phyloP scores from a whole-genome alignment of 1,140 invertebrate genomes.

The Proctacanthus coquilletti region DNA sequence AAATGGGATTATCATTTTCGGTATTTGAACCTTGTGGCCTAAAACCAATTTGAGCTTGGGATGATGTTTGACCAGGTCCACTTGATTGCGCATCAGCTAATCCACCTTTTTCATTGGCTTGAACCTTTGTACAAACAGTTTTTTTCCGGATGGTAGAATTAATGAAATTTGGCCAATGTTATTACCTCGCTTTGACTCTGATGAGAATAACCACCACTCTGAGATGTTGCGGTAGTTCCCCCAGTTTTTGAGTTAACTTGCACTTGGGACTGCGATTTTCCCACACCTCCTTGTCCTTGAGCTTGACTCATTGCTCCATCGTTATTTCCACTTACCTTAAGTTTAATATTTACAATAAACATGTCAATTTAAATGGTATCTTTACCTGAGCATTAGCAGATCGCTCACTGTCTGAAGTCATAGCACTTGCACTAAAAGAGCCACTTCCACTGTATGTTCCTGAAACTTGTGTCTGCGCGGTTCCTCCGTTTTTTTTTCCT shows the following conservation, averaged over 20 bases:
- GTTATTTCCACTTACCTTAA: constrained; percentile 55
- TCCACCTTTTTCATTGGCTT: constrained; percentile 60
- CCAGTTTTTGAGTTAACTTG: constrained; percentile 54
- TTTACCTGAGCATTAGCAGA: constrained; percentile 48
- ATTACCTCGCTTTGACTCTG: constrained; percentile 36
- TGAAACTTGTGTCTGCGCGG: constrained; percentile 61
- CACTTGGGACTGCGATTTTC: constrained; percentile 62
- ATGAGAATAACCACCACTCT: constrained; percentile 55
- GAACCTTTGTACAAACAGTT: no score
- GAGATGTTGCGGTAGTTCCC: constrained; percentile 51
- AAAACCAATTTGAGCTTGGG: constrained; percentile 73
- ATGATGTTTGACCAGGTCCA: constrained; percentile 65
- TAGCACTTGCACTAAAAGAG: constrained; percentile 65
- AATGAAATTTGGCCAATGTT: no score
- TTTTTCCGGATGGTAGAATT: no score
- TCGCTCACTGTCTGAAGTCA: constrained; percentile 55
- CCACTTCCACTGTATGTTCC: constrained; percentile 58
- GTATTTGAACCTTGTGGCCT: constrained; percentile 43
- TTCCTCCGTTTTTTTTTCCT: constrained; percentile 51
- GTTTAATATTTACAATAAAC: constrained; percentile 1
- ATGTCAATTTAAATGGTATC: neutral
- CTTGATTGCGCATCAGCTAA: constrained; percentile 70
- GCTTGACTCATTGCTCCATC: constrained; percentile 57
- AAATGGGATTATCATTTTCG: constrained; percentile 35
- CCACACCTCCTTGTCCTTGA: constrained; percentile 52